Conservation (phyloP, 2,797 vertebrate genomes). For the Sebastolobus altivelis region DNA sequence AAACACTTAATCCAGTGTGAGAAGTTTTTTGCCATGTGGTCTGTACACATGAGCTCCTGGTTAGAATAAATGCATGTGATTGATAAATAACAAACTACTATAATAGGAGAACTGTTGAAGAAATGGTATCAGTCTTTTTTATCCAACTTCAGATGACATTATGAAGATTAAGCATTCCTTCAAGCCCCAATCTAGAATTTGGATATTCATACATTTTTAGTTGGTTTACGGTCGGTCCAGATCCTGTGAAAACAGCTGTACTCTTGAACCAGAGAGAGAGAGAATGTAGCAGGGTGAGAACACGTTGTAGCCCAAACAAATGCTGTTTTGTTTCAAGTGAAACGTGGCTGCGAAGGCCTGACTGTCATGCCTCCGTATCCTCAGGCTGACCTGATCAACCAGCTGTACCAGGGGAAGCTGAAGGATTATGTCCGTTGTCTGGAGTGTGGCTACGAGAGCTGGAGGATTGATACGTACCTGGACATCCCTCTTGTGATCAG, state of each 20-base stretch:
- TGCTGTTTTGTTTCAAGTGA: slow-evolving; percentile 20
- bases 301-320: slow-evolving; percentile 22
- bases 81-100: slow-evolving; percentile 4
- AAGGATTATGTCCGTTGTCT: slow-evolving; percentile 99
- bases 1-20: slow-evolving; percentile 58
- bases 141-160: background rate
- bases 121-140: background rate
- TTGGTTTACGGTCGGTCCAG: too few relatives aligned
- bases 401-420: slow-evolving; percentile 98
- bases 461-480: slow-evolving; percentile 98
- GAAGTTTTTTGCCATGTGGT: slow-evolving; percentile 40
- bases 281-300: background rate
- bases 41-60: slow-evolving; percentile 30
- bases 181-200: too few relatives aligned
- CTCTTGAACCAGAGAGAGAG: too few relatives aligned
- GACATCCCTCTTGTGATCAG: slow-evolving; percentile 99
- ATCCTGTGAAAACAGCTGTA: too few relatives aligned
- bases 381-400: slow-evolving; percentile 99
- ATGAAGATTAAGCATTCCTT: too few relatives aligned
- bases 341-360: slow-evolving; percentile 36
- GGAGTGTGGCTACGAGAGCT: slow-evolving; percentile 98
- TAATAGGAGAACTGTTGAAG: background rate
- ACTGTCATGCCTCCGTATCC: slow-evolving; percentile 64
- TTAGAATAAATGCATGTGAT: slow-evolving; percentile 44
- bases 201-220: too few relatives aligned